Conservation (phyloP, 2,888 invertebrate genomes). For the Rhagonycha fulva region DNA sequence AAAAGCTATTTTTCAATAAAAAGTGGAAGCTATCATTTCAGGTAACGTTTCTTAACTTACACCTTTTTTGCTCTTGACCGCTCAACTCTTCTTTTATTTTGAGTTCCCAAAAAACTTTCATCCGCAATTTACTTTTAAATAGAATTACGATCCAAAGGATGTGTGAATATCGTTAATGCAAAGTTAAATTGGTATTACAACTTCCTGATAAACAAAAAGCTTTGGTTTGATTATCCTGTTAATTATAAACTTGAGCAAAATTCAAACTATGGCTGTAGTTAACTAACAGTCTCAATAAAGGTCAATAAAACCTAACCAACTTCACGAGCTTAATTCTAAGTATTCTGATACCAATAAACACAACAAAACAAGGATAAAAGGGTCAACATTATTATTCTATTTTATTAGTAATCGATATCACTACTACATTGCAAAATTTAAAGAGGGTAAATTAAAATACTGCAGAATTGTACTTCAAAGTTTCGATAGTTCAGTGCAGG, state of each 20-base stretch:
- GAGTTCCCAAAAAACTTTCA: neutral
- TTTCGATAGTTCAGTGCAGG: neutral
- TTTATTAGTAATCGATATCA: neutral
- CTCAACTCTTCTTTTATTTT: neutral
- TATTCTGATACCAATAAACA: neutral
- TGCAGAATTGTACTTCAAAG: neutral
- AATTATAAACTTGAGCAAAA: slow-evolving; percentile 2
- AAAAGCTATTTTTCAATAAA: slow-evolving; percentile 39
- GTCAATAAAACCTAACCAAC: neutral
- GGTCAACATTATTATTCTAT: neutral
- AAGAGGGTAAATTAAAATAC: neutral
- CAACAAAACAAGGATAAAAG: neutral
- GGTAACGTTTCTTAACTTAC: slow-evolving; percentile 33
- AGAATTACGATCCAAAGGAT: neutral
- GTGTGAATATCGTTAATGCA: neutral
- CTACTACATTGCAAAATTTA: neutral
- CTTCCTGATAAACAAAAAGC: neutral
- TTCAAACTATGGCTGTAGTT: neutral
- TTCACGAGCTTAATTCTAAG: neutral
- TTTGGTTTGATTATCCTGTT: neutral
- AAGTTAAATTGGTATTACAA: neutral
- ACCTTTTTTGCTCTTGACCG: slow-evolving; percentile 8
- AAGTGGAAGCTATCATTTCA: slow-evolving; percentile 36
- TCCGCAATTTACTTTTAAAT: neutral
- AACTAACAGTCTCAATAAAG: neutral